Base-by-base conservation (phyloP, 2,113 vertebrate species). In the Trochalopteron elliotii region DNA sequence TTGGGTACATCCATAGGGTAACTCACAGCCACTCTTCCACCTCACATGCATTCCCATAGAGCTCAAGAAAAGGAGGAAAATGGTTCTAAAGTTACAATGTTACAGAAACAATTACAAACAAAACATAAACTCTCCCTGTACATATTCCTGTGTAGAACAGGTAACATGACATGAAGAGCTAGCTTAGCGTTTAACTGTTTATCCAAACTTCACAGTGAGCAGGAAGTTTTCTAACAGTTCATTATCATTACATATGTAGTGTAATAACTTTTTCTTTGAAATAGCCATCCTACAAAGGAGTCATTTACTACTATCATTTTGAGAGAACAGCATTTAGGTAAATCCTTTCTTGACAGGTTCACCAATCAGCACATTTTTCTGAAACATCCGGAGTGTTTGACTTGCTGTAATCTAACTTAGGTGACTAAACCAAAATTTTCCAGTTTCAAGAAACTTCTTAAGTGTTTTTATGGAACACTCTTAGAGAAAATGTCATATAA, bases 11-110 rank as follows among this genome's bases (percentile, higher is more conserved):
- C 39, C 1, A 1, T 3, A 37, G 30, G 22, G 25, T 23, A 68
- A 8, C 30, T 69, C 49, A 39, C 21, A 71, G 47, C 15, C 69
- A 69, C 8, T 22, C 25, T 64, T 47, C 18, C 40, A 63, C 23
- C 33, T 42, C 39, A 23, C 0, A 0, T 13, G 13, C 27, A 20
- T 64, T 59, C 21, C 27, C n/a, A 37, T 0, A 16, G 11, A 56
- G 15, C 6, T 60, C 33, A 69, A 40, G 77, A 93, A 56, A 11
- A 39, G 59, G 16, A 64, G 4, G 8, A 65, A 89, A 49, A 52
- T 9, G 2, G 15, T 50, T 69, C 45, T 69, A 19, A 77, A 57
- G 10, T n/a, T 37, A 18, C 17, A 68, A 44, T 47, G 28, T 50
- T 47, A 86, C 8, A 80, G 37, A 80, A 91, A 52, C 12, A 35